Conservation (phyloP, 2,113 vertebrate genomes). For the Bucco capensis region DNA sequence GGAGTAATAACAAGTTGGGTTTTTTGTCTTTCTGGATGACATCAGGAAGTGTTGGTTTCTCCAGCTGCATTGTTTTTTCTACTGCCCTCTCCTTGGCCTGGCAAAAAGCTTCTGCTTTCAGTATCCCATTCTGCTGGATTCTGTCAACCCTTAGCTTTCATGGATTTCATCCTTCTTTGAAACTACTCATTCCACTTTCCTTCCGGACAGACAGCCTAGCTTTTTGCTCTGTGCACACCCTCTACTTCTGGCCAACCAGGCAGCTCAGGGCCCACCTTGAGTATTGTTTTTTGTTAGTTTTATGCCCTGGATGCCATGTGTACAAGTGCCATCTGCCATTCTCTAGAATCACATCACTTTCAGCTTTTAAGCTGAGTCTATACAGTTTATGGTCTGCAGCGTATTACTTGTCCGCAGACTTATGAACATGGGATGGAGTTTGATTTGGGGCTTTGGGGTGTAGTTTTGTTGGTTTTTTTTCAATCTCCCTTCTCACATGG, state of each 20-base stretch:
- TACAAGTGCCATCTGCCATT: not conserved
- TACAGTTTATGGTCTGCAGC: not conserved
- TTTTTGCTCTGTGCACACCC: not conserved
- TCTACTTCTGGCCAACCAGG: not conserved
- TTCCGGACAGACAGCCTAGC: not conserved
- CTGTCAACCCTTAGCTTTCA: not conserved
- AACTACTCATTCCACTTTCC: not conserved
- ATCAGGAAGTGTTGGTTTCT: not conserved
- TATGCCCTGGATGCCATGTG: not conserved
- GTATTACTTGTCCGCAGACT: not conserved
- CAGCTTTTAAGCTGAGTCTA: not conserved
- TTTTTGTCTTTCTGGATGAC: not conserved
- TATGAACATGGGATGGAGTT: not conserved
- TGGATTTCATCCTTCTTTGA: not conserved
- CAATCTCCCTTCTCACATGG: not conserved
- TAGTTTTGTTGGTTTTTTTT: not conserved
- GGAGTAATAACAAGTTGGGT: not conserved
- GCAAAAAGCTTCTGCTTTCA: not conserved
- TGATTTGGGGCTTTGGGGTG: not conserved
- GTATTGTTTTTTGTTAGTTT: not conserved
- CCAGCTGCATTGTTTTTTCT: not conserved
- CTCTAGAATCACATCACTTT: not conserved
- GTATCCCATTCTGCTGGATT: not conserved
- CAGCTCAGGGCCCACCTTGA: too few relatives aligned
- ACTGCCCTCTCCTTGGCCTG: not conserved